Conservation (phyloP, 1,140 invertebrate genomes). For the Leptoteleia sp. region DNA sequence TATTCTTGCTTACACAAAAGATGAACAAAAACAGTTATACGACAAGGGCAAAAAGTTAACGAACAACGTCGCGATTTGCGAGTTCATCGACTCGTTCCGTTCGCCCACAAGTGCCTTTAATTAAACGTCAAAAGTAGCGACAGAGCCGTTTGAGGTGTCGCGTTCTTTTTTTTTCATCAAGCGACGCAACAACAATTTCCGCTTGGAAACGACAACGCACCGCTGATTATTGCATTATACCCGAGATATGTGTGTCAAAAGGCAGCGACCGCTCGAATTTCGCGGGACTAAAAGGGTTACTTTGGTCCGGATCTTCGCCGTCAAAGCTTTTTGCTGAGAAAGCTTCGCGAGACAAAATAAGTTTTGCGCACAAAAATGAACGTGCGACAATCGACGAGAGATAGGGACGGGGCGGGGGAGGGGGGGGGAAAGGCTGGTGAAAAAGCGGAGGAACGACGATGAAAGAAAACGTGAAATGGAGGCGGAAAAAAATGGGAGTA, state of each 20-base stretch:
- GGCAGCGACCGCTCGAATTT: neutral
- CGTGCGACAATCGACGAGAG: too few species aligned
- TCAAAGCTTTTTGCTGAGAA: slow-evolving; percentile 26
- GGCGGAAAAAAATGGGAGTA: slow-evolving; percentile 10
- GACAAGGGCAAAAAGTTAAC: too few species aligned
- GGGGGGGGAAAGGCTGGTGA: slow-evolving; percentile 10
- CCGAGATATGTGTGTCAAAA: slow-evolving; percentile 2
- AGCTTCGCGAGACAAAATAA: slow-evolving; percentile 18
- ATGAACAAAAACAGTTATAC: too few species aligned
- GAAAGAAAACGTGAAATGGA: neutral
- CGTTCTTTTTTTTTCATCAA: slow-evolving; percentile 6
- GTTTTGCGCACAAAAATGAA: slow-evolving; percentile 35
- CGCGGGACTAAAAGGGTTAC: slow-evolving; percentile 26
- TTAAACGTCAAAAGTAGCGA: slow-evolving; percentile 18
- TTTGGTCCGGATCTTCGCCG: slow-evolving; percentile 14
- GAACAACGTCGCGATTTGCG: too few species aligned
- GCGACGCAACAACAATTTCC: slow-evolving; percentile 2
- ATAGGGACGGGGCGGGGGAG: too few species aligned
- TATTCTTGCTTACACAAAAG: too few species aligned
- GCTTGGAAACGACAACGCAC: neutral
- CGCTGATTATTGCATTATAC: slow-evolving; percentile 31
- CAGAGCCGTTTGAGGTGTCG: slow-evolving; percentile 18
- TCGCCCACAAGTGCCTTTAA: too few species aligned
- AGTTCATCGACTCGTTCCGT: too few species aligned
- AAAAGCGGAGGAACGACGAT: neutral